A percentile compares a stretch with the other conserved stretches of the same genome.
phyloP scores from a whole-genome alignment of 2,113 vertebrate genomes.

The Pandion haliaetus region DNA sequence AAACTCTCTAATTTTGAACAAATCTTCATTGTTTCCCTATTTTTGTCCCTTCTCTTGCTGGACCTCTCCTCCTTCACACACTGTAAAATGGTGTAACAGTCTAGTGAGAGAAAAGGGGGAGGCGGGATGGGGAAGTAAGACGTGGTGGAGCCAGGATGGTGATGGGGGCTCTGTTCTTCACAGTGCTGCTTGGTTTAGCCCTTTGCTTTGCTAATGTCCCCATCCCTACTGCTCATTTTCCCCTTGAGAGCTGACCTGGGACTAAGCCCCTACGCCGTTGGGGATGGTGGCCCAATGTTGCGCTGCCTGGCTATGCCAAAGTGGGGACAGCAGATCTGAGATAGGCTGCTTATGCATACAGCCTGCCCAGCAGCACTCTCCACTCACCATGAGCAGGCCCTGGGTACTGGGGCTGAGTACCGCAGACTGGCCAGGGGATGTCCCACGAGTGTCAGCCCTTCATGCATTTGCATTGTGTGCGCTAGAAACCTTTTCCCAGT shows the following conservation, averaged over 20 bases:
- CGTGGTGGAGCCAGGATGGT: background rate
- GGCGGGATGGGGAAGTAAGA: background rate
- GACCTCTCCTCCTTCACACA: background rate
- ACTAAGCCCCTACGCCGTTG: background rate
- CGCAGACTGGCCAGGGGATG: fast-evolving
- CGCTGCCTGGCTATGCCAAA: background rate
- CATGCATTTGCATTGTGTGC: fast-evolving
- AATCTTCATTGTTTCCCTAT: background rate
- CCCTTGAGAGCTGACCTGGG: background rate
- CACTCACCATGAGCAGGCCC: background rate
- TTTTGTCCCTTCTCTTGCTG: background rate
- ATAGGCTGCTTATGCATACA: background rate
- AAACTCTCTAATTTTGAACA: conserved; percentile 1
- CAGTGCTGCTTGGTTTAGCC: background rate
- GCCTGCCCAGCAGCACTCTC: background rate
- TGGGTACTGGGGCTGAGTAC: too few species aligned
- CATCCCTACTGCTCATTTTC: fast-evolving
- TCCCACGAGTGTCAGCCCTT: background rate
- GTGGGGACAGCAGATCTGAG: too few species aligned
- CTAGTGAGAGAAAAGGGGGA: background rate
- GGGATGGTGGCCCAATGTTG: background rate
- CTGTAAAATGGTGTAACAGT: background rate
- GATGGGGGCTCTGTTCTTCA: background rate
- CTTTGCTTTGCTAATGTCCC: background rate
- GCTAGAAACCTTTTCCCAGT: background rate